Percentiles rank a stretch among this genome's conserved stretches.
phyloP scores from a whole-genome alignment of 1,140 invertebrate genomes.

The Subanguina moxae region DNA sequence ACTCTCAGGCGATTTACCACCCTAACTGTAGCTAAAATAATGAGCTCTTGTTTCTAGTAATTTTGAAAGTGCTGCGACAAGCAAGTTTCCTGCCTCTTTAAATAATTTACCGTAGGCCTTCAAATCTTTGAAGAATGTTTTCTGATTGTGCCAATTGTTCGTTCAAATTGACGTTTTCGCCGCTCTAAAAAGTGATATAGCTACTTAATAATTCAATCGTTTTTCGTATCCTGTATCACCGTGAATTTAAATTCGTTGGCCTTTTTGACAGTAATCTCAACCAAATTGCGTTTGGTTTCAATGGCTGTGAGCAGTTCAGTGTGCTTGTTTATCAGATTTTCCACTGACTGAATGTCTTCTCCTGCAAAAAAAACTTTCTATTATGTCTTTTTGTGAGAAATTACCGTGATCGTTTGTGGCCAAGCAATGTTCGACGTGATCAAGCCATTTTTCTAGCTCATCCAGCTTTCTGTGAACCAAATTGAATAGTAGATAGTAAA shows the following conservation, averaged over 20 bases:
- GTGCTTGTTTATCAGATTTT: conserved; percentile 71
- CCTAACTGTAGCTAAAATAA: too few relatives aligned
- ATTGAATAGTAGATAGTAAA: too few relatives aligned
- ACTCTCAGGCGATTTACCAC: too few relatives aligned
- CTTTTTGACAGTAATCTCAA: conserved; percentile 45
- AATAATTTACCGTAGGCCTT: conserved; percentile 64
- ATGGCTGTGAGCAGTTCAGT: conserved; percentile 44
- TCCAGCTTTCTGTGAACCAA: conserved; percentile 67
- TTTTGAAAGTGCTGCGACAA: too few relatives aligned
- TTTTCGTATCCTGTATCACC: too few relatives aligned
- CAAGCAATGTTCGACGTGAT: conserved; percentile 76
- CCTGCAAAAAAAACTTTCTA: neutral
- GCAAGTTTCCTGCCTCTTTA: too few relatives aligned
- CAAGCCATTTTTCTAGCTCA: conserved; percentile 83
- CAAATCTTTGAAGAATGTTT: conserved; percentile 65
- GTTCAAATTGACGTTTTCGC: conserved; percentile 60
- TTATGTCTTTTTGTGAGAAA: neutral
- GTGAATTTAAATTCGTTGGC: conserved; percentile 36
- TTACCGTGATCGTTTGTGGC: conserved; percentile 75
- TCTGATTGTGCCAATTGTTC: conserved; percentile 71
- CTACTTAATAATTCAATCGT: conserved; percentile 61
- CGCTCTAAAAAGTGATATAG: neutral
- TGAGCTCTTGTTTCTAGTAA: too few relatives aligned
- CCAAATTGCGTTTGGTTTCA: conserved; percentile 30
- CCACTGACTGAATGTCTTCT: conserved; percentile 74